Percentiles rank a stretch among this genome's conserved stretches.
These are phyloP conservation scores for Crotalus tigris DNA, from an alignment of 2,113 vertebrate genomes.

Conservation along the genomic window DNA sequence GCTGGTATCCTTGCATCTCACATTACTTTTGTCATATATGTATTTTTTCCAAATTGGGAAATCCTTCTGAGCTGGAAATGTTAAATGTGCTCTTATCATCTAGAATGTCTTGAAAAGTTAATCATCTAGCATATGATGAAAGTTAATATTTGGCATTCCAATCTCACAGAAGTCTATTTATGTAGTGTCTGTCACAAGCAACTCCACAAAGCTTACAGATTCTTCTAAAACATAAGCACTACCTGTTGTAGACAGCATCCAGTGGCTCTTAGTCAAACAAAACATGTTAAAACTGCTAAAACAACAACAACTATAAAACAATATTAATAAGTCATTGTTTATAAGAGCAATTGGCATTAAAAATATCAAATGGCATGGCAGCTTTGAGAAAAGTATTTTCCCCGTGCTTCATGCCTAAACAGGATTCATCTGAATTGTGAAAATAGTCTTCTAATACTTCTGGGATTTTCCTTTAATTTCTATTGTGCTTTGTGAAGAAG, in stretches of 20 bases:
- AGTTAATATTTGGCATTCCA: not conserved
- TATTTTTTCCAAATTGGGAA: not conserved
- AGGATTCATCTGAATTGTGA: not conserved
- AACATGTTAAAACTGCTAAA: not conserved
- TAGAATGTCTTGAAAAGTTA: not conserved
- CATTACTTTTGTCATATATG: not conserved
- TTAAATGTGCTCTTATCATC: not conserved
- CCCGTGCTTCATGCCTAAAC: not conserved
- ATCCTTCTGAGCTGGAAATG: not conserved
- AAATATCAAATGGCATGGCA: not conserved
- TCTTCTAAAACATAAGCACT: not conserved
- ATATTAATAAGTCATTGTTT: slow-evolving; percentile 4
- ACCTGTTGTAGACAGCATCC: not conserved
- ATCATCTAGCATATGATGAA: not conserved
- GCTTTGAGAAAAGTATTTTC: not conserved
- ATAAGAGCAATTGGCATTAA: not conserved
- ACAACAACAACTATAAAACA: not conserved
- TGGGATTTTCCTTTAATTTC: not conserved
- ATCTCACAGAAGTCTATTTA: not conserved
- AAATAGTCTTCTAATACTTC: not conserved
- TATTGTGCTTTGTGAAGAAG: not conserved
- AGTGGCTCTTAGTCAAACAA: not conserved
- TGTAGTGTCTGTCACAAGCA: too few relatives aligned
- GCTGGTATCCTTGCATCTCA: not conserved
- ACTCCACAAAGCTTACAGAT: not conserved